Evolutionary conservation across 2,888 invertebrate genomes (phyloP).

Genomic region (Microplitis deprimator): DNA sequence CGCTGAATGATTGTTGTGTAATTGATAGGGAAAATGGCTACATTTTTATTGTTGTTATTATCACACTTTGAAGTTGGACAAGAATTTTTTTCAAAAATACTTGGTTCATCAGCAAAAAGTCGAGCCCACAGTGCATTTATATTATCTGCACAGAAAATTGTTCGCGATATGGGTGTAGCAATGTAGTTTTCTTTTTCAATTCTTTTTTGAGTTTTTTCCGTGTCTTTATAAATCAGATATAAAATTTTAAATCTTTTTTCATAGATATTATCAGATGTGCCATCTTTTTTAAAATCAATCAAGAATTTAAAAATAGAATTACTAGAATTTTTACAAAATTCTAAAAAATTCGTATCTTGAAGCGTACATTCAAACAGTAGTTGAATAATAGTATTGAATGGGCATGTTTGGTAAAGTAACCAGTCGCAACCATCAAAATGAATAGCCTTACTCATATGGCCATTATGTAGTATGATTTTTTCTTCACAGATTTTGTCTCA

Average conservation of each 20-base stretch:
- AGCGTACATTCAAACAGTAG: slow-evolving; percentile 8
- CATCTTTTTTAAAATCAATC: slow-evolving; percentile 1
- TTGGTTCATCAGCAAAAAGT: slow-evolving; percentile 12
- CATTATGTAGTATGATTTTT: background rate
- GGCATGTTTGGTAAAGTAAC: background rate
- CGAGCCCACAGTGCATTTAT: slow-evolving; percentile 6
- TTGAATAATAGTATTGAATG: background rate
- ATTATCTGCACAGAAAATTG: slow-evolving; percentile 4
- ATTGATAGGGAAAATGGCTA: background rate
- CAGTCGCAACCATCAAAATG: slow-evolving; percentile 10
- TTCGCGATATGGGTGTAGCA: slow-evolving; percentile 14
- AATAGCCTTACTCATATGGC: background rate
- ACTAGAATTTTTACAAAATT: background rate
- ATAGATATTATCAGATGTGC: background rate
- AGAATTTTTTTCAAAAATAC: slow-evolving; percentile 11
- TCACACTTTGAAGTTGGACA: slow-evolving; percentile 6
- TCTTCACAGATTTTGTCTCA: background rate
- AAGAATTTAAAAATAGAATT: slow-evolving; percentile 10
- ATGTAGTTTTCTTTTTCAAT: slow-evolving; percentile 4
- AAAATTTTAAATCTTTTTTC: slow-evolving; percentile 10
- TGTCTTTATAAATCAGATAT: slow-evolving; percentile 1
- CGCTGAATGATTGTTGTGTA: background rate
- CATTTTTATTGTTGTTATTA: background rate
- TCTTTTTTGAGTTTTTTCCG: background rate
- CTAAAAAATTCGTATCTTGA: slow-evolving; percentile 1